A percentile compares a stretch with the other conserved stretches of the same genome.
These are phyloP conservation scores for Oryzias sinensis DNA, from an alignment of 2,797 vertebrate genomes.

Conservation along the genomic window DNA sequence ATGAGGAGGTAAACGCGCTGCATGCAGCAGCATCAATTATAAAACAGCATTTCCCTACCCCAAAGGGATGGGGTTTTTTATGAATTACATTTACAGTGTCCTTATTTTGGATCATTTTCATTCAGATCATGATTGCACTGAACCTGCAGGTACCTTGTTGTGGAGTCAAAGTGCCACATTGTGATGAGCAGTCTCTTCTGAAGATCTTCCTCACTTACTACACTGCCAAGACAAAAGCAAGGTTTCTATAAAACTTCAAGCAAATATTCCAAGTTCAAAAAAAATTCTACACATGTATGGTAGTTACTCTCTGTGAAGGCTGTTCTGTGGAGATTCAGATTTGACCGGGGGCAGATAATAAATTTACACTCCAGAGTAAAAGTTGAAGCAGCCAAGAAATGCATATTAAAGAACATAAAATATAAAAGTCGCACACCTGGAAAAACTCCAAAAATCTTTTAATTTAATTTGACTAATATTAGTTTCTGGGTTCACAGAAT, in stretches of 20 bases:
- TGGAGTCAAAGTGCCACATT: constrained; percentile 80
- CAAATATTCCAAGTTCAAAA: not conserved
- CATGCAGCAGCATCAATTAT: constrained; percentile 41
- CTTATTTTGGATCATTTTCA: not conserved
- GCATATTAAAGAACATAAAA: not conserved
- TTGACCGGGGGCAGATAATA: not conserved
- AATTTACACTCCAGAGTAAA: no score
- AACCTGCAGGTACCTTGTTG: constrained; percentile 73
- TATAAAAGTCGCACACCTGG: no score
- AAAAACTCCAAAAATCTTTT: not conserved
- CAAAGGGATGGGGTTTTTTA: constrained; percentile 2
- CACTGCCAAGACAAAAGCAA: constrained; percentile 43
- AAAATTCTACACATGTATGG: not conserved
- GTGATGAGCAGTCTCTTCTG: constrained; percentile 86
- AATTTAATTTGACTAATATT: not conserved
- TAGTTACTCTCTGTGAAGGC: not conserved
- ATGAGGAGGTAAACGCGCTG: constrained; percentile 3
- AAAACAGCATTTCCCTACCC: constrained; percentile 25
- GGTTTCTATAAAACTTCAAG: constrained; percentile 1
- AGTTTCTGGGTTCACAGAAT: no score
- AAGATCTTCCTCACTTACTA: constrained; percentile 68
- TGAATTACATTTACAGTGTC: not conserved
- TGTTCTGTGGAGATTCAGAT: not conserved
- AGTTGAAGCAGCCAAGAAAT: not conserved
- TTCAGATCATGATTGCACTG: not conserved